Percentiles rank a stretch among this genome's conserved stretches.
These are phyloP conservation scores for Hedya salicella DNA, from an alignment of 2,888 invertebrate genomes.

Conservation along the genomic window DNA sequence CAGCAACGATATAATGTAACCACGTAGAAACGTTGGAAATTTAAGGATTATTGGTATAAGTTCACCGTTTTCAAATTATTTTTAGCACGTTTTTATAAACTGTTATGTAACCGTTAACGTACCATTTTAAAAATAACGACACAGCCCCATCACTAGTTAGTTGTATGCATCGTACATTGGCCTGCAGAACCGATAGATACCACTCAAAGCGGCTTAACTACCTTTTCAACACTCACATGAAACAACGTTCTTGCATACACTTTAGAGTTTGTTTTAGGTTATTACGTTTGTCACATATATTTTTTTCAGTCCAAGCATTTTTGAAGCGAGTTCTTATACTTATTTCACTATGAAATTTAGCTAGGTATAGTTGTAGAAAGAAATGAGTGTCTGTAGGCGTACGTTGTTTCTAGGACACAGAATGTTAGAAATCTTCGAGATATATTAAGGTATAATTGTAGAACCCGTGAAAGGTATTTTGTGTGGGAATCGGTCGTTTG, in stretches of 20 bases:
- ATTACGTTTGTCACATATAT: not conserved
- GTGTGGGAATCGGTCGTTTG: conserved; percentile 37
- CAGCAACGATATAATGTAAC: too few species aligned
- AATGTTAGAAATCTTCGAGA: conserved; percentile 79
- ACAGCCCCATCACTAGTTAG: conserved; percentile 77
- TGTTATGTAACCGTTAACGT: conserved; percentile 15
- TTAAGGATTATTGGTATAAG: too few species aligned
- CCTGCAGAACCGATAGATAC: conserved; percentile 75
- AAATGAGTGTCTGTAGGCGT: conserved; percentile 80
- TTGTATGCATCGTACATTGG: conserved; percentile 85
- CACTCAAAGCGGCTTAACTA: conserved; percentile 57
- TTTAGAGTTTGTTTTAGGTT: conserved; percentile 43
- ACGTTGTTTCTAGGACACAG: conserved; percentile 79
- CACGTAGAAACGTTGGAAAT: too few species aligned
- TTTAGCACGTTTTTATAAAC: not conserved
- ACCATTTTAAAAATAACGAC: conserved; percentile 19
- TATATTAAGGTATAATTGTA: conserved; percentile 62
- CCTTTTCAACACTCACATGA: conserved; percentile 46
- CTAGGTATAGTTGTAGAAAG: conserved; percentile 82
- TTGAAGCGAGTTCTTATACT: conserved; percentile 82
- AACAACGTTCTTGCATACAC: conserved; percentile 13
- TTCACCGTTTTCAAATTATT: too few species aligned
- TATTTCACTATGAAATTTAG: conserved; percentile 85
- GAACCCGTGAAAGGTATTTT: conserved; percentile 41
- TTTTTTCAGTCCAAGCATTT: conserved; percentile 59